Evolutionary conservation across 1,140 invertebrate genomes (phyloP).

Genomic region (Melipona quadrifasciata): DNA sequence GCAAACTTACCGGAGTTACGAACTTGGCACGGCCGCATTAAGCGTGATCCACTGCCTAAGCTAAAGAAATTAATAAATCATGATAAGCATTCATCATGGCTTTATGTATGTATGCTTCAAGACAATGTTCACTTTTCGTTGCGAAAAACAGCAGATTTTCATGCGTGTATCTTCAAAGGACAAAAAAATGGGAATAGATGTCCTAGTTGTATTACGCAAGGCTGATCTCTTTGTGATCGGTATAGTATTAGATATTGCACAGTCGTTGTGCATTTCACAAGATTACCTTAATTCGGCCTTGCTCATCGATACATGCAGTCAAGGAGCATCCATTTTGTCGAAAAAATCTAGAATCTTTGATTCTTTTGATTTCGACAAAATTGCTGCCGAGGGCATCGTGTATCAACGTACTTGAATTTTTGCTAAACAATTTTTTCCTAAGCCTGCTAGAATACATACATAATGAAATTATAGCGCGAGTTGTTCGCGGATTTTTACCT

Average conservation of each 20-base stretch:
- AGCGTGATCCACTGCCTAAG: slow-evolving; percentile 27
- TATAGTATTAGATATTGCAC: slow-evolving; percentile 41
- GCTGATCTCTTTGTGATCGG: slow-evolving; percentile 21
- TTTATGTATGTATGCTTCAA: slow-evolving; percentile 16
- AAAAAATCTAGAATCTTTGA: not conserved
- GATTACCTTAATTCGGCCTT: slow-evolving; percentile 43
- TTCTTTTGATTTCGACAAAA: not conserved
- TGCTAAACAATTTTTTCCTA: slow-evolving; percentile 39
- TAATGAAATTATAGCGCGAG: slow-evolving; percentile 14
- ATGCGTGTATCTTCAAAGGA: not conserved
- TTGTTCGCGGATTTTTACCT: slow-evolving; percentile 55
- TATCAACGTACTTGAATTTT: slow-evolving; percentile 24
- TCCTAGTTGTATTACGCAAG: slow-evolving; percentile 32
- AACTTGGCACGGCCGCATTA: slow-evolving; percentile 32
- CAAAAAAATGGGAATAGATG: not conserved
- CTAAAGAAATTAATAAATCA: slow-evolving; percentile 15
- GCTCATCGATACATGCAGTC: slow-evolving; percentile 1
- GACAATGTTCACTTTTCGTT: not conserved
- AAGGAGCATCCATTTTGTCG: not conserved
- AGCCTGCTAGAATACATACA: slow-evolving; percentile 25
- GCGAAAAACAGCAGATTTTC: not conserved
- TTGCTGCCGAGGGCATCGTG: not conserved
- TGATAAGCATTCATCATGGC: slow-evolving; percentile 8
- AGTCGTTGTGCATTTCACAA: slow-evolving; percentile 11
- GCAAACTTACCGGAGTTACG: not conserved